Percentiles rank a stretch among this genome's conserved stretches.
These are phyloP conservation scores for Orchesella flavescens DNA, from an alignment of 2,888 invertebrate species.

Conservation along the genomic window DNA sequence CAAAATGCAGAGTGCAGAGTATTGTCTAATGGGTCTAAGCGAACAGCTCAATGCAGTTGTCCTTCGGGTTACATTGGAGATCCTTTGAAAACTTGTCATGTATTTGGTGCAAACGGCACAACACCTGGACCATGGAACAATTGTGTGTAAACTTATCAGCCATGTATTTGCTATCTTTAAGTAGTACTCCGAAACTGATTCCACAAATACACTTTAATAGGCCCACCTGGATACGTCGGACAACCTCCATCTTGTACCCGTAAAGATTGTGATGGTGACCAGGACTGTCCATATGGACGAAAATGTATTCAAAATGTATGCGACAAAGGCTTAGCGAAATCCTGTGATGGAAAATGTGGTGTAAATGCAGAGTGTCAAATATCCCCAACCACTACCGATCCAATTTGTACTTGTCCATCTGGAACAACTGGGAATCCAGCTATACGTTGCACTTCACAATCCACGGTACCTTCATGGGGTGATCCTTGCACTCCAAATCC, in stretches of 20 bases:
- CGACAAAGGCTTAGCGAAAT: constrained; percentile 29
- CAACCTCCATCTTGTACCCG: constrained; percentile 54
- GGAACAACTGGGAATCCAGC: constrained; percentile 59
- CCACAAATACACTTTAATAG: constrained; percentile 22
- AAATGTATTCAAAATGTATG: constrained; percentile 44
- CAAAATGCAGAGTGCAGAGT: constrained; percentile 56
- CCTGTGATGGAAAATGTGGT: constrained; percentile 50
- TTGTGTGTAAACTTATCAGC: constrained; percentile 23
- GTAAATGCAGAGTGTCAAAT: constrained; percentile 44
- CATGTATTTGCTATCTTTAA: not conserved
- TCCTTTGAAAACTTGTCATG: constrained; percentile 56
- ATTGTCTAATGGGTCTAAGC: constrained; percentile 30
- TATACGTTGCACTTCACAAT: constrained; percentile 18
- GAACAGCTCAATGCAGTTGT: constrained; percentile 60
- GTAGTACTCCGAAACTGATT: not conserved
- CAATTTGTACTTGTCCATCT: constrained; percentile 53
- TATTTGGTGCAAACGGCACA: constrained; percentile 36
- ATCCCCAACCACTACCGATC: constrained; percentile 35
- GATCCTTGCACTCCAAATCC: constrained; percentile 57
- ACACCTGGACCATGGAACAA: constrained; percentile 57
- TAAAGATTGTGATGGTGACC: constrained; percentile 46
- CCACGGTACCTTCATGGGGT: constrained; percentile 29
- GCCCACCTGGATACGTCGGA: constrained; percentile 62
- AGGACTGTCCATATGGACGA: constrained; percentile 54
- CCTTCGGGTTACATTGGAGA: constrained; percentile 55